Evolutionary conservation across 2,797 vertebrate species (phyloP), one percentile per base, ranked within the genome.

Genomic region (Neosalanx taihuensis): DNA sequence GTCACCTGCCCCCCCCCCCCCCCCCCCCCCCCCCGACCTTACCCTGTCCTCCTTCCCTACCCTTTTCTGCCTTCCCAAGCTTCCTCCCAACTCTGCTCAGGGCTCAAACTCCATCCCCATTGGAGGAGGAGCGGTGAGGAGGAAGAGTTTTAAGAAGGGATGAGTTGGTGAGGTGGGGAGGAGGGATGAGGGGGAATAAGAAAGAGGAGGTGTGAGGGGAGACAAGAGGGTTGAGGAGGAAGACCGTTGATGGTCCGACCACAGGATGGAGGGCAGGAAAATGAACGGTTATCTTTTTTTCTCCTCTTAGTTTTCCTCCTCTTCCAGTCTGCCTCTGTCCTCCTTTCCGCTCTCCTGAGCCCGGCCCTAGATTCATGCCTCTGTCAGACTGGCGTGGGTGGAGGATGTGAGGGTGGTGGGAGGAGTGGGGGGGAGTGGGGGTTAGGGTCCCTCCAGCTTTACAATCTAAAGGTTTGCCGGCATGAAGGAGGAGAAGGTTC

Each of bases 331-430:
- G 9, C 10, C 26, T 30, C 57, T 77, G 80, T 78, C 64, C 80
- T 86, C 15, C 29, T 80, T 86, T 81, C 18, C 18, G 76, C 77
- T 73, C 78, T 87, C 70, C 74, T 73, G 80, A 80, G 70, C 73
- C 26, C 33, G 71, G 75, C 20, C 37, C 75, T 61, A 61, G 70
- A 73, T 78, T 84, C 75, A 69, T 69, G 68, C 77, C 59, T 74
- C 75, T 35, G 53, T 71, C 72, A 64, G 61, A 65, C 26, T 49
- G 31, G 56, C n/a, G 69, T 18, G 13, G 67, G 76, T 78, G 75
- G 59, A 12, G 17, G 2, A 6, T 58, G 13, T 20, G 58, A 13
- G 23, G 6, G 5, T 60, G 57, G 57, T 59, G 41, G 41, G 41
- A 41, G 53, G 53, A 2, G 17, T 56, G 10, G 6, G 20, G 3